Evolutionary conservation across 53 echinoderm and acorn worm genomes (phyloP).

Genomic region (Patiria pectinifera): DNA sequence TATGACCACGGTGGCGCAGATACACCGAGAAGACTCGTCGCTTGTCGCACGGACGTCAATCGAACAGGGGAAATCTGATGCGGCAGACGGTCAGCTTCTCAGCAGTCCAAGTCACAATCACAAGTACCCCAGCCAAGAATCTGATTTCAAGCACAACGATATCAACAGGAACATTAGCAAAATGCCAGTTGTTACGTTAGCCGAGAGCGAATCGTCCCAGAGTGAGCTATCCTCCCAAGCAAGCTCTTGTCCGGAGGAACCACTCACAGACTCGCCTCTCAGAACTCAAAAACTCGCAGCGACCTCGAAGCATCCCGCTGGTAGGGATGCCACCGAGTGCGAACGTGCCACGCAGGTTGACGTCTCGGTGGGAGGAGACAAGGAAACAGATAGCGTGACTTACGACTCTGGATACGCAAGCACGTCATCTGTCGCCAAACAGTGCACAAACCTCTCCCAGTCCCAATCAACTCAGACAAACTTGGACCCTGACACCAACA

Average conservation of each 20-base stretch:
- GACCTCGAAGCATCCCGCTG: conserved; percentile 2
- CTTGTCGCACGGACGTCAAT: conserved; percentile 23
- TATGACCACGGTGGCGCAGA: conserved; percentile 81
- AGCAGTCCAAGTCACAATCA: neutral
- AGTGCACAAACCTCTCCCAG: conserved; percentile 41
- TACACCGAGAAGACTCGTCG: conserved; percentile 83
- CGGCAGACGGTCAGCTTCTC: conserved; percentile 16
- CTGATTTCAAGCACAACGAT: conserved; percentile 25
- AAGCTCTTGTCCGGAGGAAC: conserved; percentile 48
- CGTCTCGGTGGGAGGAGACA: conserved; percentile 8
- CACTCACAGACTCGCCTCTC: conserved; percentile 33
- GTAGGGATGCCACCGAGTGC: conserved; percentile 18
- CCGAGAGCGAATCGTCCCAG: conserved; percentile 54
- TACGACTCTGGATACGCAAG: conserved; percentile 68
- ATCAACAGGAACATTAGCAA: conserved; percentile 42
- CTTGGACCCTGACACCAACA: conserved; percentile 44
- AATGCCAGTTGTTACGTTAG: conserved; percentile 38
- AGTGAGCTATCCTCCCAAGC: conserved; percentile 57
- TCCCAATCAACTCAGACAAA: conserved; percentile 69
- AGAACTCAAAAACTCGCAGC: conserved; percentile 39
- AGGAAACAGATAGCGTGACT: conserved; percentile 44
- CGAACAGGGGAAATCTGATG: conserved; percentile 37
- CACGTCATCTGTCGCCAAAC: conserved; percentile 56
- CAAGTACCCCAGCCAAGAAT: neutral
- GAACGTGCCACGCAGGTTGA: neutral